Evolutionary conservation across 2,113 vertebrate species (phyloP).

Genomic region (Zosterops borbonicus): DNA sequence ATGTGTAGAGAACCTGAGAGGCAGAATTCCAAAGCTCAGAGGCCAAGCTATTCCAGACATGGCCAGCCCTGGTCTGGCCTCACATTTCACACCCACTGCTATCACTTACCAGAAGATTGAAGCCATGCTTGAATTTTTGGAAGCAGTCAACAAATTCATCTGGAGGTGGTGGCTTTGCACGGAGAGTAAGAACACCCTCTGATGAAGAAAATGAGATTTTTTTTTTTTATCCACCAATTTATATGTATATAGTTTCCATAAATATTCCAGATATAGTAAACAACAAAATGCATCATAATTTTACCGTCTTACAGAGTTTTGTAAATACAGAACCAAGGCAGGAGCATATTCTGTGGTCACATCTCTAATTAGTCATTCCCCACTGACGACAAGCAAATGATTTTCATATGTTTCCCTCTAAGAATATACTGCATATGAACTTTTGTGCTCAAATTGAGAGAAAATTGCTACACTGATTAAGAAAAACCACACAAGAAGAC

Average conservation of each 20-base stretch:
- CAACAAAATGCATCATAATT: background rate
- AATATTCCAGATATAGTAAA: background rate
- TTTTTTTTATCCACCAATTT: background rate
- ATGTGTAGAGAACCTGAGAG: background rate
- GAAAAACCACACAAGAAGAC: background rate
- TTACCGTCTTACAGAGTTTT: background rate
- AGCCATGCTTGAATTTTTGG: constrained; percentile 97
- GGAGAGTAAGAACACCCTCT: constrained; percentile 96
- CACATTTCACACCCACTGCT: background rate
- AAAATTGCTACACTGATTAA: background rate
- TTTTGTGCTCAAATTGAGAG: background rate
- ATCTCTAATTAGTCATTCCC: background rate
- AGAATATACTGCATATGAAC: background rate
- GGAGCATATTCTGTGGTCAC: background rate
- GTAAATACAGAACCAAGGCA: background rate
- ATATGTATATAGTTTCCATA: background rate
- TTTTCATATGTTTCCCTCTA: background rate
- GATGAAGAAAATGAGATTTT: constrained; percentile 39
- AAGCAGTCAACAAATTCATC: constrained; percentile 94
- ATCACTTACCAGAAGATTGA: constrained; percentile 91
- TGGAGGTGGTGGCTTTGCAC: constrained; percentile 86
- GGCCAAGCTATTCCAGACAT: background rate
- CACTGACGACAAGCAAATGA: background rate
- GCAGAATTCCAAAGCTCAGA: background rate
- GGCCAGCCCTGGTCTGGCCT: background rate